A percentile compares a stretch with the other conserved stretches of the same genome.
phyloP scores from a whole-genome alignment of 2,888 invertebrate species.

The Folsomia candida region DNA sequence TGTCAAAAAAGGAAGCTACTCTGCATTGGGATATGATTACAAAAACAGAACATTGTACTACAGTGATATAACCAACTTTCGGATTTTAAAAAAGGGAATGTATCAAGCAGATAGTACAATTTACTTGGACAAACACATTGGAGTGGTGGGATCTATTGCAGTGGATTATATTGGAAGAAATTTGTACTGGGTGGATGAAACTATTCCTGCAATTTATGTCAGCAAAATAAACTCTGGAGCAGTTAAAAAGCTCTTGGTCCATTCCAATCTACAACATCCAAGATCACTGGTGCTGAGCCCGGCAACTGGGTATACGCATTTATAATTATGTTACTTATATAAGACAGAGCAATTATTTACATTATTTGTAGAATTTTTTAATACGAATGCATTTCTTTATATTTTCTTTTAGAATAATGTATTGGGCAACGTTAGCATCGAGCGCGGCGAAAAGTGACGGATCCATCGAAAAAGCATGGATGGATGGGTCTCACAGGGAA shows the following conservation, averaged over 20 bases:
- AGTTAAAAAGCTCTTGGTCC: constrained; percentile 61
- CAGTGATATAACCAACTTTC: constrained; percentile 57
- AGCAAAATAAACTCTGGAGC: constrained; percentile 63
- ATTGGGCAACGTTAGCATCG: background rate
- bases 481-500: constrained; percentile 69
- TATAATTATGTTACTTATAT: too few relatives aligned
- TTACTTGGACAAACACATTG: constrained; percentile 62
- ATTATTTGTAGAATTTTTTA: too few relatives aligned
- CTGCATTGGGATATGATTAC: constrained; percentile 69
- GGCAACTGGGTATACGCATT: constrained; percentile 59
- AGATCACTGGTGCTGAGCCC: constrained; percentile 71
- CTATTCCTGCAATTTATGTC: constrained; percentile 67
- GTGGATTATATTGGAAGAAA: constrained; percentile 80
- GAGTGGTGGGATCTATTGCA: constrained; percentile 71
- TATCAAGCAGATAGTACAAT: constrained; percentile 62
- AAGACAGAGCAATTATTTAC: too few relatives aligned
- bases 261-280: constrained; percentile 62
- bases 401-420: constrained; percentile 4
- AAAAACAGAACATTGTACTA: constrained; percentile 64
- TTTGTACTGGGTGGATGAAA: constrained; percentile 80
- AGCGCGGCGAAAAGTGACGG: constrained; percentile 53
- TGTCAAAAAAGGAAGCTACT: constrained; percentile 64
- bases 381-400: too few relatives aligned
- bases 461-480: constrained; percentile 67
- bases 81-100: constrained; percentile 58